Percentiles rank a stretch among this genome's conserved stretches.
Evolutionary conservation across 64 coral and sea anemone species (phyloP).

Genomic region (Anthopleura sola): DNA sequence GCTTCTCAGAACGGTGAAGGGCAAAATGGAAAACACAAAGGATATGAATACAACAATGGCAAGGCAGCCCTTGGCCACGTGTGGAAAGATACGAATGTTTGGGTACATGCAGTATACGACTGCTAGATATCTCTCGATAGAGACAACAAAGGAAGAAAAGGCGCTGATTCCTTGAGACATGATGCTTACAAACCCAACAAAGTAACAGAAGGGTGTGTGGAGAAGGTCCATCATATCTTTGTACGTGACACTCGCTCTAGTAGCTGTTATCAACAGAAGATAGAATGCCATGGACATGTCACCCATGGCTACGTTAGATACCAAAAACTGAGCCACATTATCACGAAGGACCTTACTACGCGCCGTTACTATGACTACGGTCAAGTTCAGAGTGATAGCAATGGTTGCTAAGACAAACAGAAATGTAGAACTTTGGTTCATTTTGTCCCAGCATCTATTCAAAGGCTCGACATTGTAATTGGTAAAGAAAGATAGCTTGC

Average conservation of each 20-base stretch:
- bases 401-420: conserved; percentile 51
- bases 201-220: conserved; percentile 9
- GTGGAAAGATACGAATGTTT: conserved; percentile 23
- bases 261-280: conserved; percentile 26
- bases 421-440: conserved; percentile 47
- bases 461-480: conserved; percentile 41
- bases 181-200: conserved; percentile 33
- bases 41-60: neutral
- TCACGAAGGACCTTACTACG: conserved; percentile 36
- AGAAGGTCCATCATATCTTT: neutral
- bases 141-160: conserved; percentile 24
- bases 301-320: conserved; percentile 25
- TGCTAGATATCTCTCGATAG: conserved; percentile 36
- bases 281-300: conserved; percentile 26
- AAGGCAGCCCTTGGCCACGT: neutral
- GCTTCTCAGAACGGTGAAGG: neutral
- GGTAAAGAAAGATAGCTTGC: neutral
- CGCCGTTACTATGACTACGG: conserved; percentile 51
- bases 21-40: conserved; percentile 8
- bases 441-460: conserved; percentile 56
- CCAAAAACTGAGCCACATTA: conserved; percentile 45
- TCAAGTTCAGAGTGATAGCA: conserved; percentile 55
- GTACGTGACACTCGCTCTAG: conserved; percentile 5
- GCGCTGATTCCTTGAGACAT: conserved; percentile 37
- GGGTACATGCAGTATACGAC: conserved; percentile 41